Evolutionary conservation across 2,888 invertebrate genomes (phyloP), one percentile per base, ranked within the genome.

Genomic region (Poecilobothrus nobilitatus): DNA sequence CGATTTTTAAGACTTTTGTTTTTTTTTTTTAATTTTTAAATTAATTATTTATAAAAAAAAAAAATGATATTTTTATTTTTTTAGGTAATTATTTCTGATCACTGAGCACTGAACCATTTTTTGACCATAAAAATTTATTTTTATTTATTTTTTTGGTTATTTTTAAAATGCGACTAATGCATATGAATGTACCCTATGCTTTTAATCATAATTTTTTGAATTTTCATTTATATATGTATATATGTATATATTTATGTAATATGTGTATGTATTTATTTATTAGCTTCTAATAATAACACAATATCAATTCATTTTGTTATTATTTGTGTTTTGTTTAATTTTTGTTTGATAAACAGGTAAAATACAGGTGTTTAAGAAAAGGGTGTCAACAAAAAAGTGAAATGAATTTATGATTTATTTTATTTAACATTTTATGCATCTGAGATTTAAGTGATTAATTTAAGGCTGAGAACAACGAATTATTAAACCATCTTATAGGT

Each of bases 1-100:
- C 6, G 15, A 53, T 53, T 53, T 53, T 12, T 37, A 53, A 27
- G 27, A 27, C 27, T 53, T 53, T 53, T 37, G 37, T 37, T 53
- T 53, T 53, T 53, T 53, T 18, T 53, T 53, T 12, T 18, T 18
- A 12, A 53, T 18, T 53, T 53, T 18, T 53, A 2, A 37, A 37
- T 37, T 37, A 5, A 44, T 44, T 53, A 53, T 53, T 18, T 27
- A 27, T 27, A 27, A 27, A 27, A 27, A 27, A 27, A 4, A n/a
- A n/a, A n/a, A n/a, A n/a, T n/a, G n/a, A n/a, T n/a, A 53, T 53
- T 53, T 2, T 53, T 53, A 53, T 53, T 53, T 53, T 18, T 53
- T 53, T 53, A 2, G 53, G 53, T 53, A 53, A 53, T 53, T 53
- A 53, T 53, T 53, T 53, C 53, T 53, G 53, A 53, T 53, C 53